Conservation (phyloP, 2,113 vertebrate genomes). For the Muscicapa adusta region DNA sequence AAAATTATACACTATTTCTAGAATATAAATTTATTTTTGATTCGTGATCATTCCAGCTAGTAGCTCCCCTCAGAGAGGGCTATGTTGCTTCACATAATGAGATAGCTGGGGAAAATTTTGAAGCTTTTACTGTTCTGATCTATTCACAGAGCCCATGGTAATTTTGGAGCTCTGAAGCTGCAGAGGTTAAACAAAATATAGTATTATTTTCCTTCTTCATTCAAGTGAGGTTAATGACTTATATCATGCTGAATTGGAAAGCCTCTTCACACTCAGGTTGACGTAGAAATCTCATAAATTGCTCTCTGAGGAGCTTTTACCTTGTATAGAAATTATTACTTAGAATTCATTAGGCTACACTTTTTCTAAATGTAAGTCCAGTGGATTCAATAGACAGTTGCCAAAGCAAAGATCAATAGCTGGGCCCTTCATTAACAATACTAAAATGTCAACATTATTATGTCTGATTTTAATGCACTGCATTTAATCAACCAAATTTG, state of each 20-base stretch:
- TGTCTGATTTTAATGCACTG: background rate
- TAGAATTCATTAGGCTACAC: background rate
- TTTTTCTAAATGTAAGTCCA: background rate
- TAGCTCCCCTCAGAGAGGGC: background rate
- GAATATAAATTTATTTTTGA: background rate
- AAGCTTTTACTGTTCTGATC: background rate
- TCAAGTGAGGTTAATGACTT: background rate
- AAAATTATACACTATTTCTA: background rate
- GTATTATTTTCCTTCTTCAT: background rate
- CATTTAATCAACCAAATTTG: constrained; percentile 25
- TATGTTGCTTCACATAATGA: background rate
- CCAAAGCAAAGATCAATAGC: background rate
- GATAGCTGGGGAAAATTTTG: background rate
- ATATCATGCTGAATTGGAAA: background rate
- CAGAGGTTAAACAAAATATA: background rate
- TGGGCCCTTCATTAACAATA: background rate
- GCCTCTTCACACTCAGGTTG: background rate
- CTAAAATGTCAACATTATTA: background rate
- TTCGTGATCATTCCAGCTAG: background rate
- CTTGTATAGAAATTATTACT: background rate
- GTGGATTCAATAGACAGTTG: background rate
- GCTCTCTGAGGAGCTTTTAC: constrained; percentile 1
- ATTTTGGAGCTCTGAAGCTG: background rate
- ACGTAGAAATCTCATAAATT: background rate
- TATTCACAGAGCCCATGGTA: background rate